Conservation (phyloP, 2,888 invertebrate species). For the Scrobipalpa atriplicella region DNA sequence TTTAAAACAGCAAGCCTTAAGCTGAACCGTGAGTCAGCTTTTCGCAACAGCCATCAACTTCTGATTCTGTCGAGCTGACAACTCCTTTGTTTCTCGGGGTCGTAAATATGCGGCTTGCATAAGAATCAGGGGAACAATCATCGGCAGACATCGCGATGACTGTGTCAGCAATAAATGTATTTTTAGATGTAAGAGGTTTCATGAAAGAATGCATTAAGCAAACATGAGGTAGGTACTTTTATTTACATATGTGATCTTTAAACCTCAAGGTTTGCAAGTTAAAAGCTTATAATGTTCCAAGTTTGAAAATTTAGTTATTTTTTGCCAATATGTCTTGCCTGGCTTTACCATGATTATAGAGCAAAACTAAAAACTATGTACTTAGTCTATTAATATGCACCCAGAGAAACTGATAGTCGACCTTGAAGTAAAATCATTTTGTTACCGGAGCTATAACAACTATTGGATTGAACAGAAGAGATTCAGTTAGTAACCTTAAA, state of each 20-base stretch:
- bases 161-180: conserved; percentile 13
- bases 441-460: conserved; percentile 34
- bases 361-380: too few relatives aligned
- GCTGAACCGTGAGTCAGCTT: conserved; percentile 9
- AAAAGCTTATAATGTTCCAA: background rate
- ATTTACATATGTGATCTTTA: background rate
- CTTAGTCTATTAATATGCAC: conserved; percentile 44
- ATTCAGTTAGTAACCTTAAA: conserved; percentile 23
- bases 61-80: conserved; percentile 3
- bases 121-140: conserved; percentile 21
- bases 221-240: background rate
- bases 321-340: too few relatives aligned
- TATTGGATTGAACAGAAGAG: too few relatives aligned
- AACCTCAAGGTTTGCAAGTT: background rate
- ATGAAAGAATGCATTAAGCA: conserved; percentile 5
- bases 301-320: too few relatives aligned
- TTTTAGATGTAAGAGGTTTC: conserved; percentile 7
- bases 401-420: too few relatives aligned
- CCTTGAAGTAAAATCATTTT: too few relatives aligned
- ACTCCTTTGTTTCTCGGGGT: conserved; percentile 21
- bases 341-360: too few relatives aligned
- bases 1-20: conserved; percentile 10
- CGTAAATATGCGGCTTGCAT: conserved; percentile 23
- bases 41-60: conserved; percentile 22
- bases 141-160: background rate